Evolutionary conservation across 1,140 invertebrate genomes (phyloP).

Genomic region (Sarcophaga peregrina): DNA sequence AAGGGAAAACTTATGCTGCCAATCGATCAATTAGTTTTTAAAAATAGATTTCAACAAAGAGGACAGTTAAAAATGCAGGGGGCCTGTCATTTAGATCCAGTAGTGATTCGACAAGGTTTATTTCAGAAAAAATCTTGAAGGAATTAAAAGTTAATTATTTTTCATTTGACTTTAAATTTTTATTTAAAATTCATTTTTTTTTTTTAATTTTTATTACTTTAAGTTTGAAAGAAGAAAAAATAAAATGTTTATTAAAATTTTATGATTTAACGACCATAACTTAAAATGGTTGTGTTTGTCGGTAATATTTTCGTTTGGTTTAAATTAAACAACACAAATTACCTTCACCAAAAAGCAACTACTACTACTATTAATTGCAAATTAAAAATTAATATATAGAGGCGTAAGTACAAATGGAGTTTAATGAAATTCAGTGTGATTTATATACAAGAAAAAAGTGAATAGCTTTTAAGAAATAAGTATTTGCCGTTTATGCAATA

Average conservation of each 20-base stretch:
- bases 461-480: constrained; percentile 38
- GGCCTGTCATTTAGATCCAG: too few relatives aligned
- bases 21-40: constrained; percentile 9
- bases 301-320: not conserved
- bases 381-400: constrained; percentile 45
- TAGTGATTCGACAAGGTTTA: too few relatives aligned
- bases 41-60: constrained; percentile 28
- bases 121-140: too few relatives aligned
- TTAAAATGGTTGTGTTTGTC: not conserved
- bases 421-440: constrained; percentile 60
- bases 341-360: not conserved
- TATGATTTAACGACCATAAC: not conserved
- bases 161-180: not conserved
- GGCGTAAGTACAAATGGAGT: constrained; percentile 66
- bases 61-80: too few relatives aligned
- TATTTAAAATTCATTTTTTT: not conserved
- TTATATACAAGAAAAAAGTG: constrained; percentile 43
- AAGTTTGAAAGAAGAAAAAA: not conserved
- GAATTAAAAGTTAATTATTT: not conserved
- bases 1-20: constrained; percentile 51
- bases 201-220: not conserved
- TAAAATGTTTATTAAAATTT: not conserved
- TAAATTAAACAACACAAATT: not conserved
- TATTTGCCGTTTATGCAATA: constrained; percentile 12
- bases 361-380: not conserved